These are phyloP conservation scores for Cryptoprocta ferox DNA, from an alignment of 2,797 vertebrate genomes.

Conservation along the genomic window DNA sequence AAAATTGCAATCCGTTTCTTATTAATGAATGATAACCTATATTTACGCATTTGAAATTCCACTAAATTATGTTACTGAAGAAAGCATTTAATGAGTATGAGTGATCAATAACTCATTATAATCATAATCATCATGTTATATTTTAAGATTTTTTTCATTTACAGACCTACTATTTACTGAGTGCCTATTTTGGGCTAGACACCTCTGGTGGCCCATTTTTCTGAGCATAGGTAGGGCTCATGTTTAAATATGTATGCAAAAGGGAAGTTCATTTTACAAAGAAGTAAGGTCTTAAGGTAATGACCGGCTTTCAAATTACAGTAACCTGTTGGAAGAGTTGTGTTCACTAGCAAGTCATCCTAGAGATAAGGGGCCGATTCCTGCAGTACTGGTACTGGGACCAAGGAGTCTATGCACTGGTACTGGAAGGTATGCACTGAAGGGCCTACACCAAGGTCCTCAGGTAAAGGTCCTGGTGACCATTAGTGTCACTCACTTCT, in stretches of 20 bases:
- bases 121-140: neutral
- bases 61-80: slow-evolving; percentile 9
- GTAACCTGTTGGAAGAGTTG: neutral
- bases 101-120: neutral
- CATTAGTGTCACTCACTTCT: neutral
- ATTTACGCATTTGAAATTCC: slow-evolving; percentile 34
- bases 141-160: neutral
- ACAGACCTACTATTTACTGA: neutral
- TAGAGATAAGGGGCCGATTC: neutral
- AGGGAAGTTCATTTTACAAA: neutral
- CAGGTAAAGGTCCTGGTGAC: neutral
- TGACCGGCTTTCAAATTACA: neutral
- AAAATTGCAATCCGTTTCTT: neutral
- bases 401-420: neutral
- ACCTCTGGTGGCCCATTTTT: neutral
- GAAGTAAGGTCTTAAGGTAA: neutral
- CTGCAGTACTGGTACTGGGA: neutral
- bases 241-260: neutral
- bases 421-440: neutral
- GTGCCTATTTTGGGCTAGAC: neutral
- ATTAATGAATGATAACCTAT: neutral
- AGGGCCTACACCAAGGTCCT: neutral
- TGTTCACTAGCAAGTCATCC: neutral
- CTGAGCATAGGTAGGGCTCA: neutral
- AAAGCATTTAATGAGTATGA: neutral